Evolutionary conservation across 2,888 invertebrate species (phyloP).

Genomic region (Camptogramma bilineatum): DNA sequence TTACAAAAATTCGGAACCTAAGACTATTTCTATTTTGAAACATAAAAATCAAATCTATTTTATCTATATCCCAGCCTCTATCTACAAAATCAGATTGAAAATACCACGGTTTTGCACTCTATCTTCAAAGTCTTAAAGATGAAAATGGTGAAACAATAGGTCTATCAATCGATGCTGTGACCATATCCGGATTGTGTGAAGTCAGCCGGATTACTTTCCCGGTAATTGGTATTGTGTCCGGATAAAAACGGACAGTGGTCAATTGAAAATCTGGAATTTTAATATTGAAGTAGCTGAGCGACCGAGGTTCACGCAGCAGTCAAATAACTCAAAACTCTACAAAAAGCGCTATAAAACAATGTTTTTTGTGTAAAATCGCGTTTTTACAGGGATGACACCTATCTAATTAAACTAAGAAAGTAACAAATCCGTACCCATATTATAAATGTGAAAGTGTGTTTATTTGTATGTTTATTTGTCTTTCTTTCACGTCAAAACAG

Average conservation of each 20-base stretch:
- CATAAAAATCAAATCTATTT: neutral
- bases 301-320: too few species aligned
- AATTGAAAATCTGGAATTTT: neutral
- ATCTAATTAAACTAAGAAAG: too few species aligned
- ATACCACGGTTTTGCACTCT: conserved; percentile 3
- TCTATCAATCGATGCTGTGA: conserved; percentile 9
- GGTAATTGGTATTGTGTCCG: conserved; percentile 30
- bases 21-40: neutral
- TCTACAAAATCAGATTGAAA: neutral
- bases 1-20: too few species aligned
- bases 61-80: neutral
- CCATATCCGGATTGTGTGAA: conserved; percentile 17
- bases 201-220: conserved; percentile 25
- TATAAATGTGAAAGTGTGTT: too few species aligned
- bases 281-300: too few species aligned
- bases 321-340: too few species aligned
- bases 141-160: neutral
- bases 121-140: neutral
- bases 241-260: conserved; percentile 6
- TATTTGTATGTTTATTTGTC: too few species aligned
- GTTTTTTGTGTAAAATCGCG: too few species aligned
- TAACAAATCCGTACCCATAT: too few species aligned
- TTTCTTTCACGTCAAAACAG: too few species aligned
- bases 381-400: too few species aligned
- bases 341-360: too few species aligned